These are phyloP conservation scores for Sinopyrophorus schimmeli DNA, from an alignment of 2,888 invertebrate species.

Conservation along the genomic window DNA sequence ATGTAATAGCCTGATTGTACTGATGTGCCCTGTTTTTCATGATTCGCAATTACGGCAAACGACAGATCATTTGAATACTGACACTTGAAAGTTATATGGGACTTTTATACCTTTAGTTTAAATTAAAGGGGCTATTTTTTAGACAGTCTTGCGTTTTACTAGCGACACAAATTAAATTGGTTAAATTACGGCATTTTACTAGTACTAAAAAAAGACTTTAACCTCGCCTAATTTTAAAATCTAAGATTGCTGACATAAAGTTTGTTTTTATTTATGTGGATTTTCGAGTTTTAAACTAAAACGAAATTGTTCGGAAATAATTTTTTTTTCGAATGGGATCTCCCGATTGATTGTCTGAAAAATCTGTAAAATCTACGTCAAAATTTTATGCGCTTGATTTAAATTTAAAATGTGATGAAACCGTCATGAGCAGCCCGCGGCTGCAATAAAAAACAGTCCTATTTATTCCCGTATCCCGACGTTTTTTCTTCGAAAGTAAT, in stretches of 20 bases:
- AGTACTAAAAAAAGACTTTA: constrained; percentile 23
- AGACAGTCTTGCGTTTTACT: constrained; percentile 39
- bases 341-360: constrained; percentile 20
- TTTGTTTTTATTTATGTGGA: constrained; percentile 2
- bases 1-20: constrained; percentile 40
- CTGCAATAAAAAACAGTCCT: constrained; percentile 20
- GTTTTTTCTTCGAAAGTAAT: constrained; percentile 16
- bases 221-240: constrained; percentile 11
- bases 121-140: constrained; percentile 45
- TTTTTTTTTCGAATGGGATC: not conserved
- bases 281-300: not conserved
- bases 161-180: constrained; percentile 49
- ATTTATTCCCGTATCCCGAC: constrained; percentile 11
- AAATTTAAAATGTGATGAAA: constrained; percentile 44
- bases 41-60: constrained; percentile 48
- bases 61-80: constrained; percentile 46
- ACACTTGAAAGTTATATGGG: constrained; percentile 42
- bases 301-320: not conserved
- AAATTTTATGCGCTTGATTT: constrained; percentile 47
- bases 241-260: constrained; percentile 5
- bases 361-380: constrained; percentile 35
- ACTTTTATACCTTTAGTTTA: constrained; percentile 48
- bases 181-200: constrained; percentile 45
- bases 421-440: constrained; percentile 28
- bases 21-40: constrained; percentile 45